Percentiles rank a stretch among this genome's conserved stretches.
phyloP scores from a whole-genome alignment of 2,888 invertebrate genomes.

The Metacarcinus magister region DNA sequence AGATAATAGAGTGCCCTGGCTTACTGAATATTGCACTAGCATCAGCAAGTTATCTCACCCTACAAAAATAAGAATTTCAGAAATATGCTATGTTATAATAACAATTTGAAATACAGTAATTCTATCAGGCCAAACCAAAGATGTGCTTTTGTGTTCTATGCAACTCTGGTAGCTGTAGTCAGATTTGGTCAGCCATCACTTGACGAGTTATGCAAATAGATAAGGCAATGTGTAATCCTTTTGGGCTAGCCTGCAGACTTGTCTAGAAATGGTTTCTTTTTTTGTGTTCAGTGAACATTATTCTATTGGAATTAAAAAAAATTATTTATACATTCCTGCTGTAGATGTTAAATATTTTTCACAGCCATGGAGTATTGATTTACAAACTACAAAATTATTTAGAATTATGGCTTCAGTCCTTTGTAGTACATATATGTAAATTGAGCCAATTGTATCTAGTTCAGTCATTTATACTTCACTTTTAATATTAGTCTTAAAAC shows the following conservation, averaged over 20 bases:
- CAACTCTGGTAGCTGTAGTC: constrained; percentile 80
- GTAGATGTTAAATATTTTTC: constrained; percentile 76
- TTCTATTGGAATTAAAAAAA: constrained; percentile 52
- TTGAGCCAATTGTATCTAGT: constrained; percentile 17
- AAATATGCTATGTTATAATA: constrained; percentile 53
- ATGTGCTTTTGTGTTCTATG: constrained; percentile 81
- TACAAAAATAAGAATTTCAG: constrained; percentile 38
- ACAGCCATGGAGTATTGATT: constrained; percentile 53
- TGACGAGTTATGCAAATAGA: constrained; percentile 80
- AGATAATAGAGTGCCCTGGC: constrained; percentile 54
- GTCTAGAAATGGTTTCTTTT: constrained; percentile 67
- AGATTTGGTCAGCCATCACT: constrained; percentile 79
- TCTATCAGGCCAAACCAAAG: constrained; percentile 78
- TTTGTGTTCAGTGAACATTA: constrained; percentile 54
- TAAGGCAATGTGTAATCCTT: constrained; percentile 77
- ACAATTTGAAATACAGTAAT: constrained; percentile 52
- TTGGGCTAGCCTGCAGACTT: constrained; percentile 75
- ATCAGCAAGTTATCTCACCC: constrained; percentile 44
- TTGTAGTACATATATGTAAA: constrained; percentile 18
- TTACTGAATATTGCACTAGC: constrained; percentile 59
- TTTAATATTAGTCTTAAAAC: constrained; percentile 55
- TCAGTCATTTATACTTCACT: constrained; percentile 65
- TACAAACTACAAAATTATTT: constrained; percentile 50
- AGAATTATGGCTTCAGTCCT: constrained; percentile 54
- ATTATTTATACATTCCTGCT: constrained; percentile 77